These are phyloP conservation scores for Drosophila arawakana DNA, from an alignment of 1,140 invertebrate genomes.

Conservation along the genomic window DNA sequence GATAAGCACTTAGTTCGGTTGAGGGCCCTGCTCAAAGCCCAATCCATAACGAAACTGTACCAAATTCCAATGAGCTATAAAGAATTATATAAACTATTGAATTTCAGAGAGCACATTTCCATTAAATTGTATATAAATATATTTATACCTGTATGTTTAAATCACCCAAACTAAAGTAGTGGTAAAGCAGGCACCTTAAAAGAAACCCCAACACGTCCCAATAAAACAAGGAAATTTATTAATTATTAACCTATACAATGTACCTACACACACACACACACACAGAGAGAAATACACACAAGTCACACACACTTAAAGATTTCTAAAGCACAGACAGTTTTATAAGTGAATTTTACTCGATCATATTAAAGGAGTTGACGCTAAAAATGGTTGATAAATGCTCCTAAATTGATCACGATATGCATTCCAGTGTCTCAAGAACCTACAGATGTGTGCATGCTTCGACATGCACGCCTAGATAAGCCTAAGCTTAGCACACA, in stretches of 20 bases:
- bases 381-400: slow-evolving; percentile 18
- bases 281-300: slow-evolving; percentile 16
- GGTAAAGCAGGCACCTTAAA: slow-evolving; percentile 27
- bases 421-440: slow-evolving; percentile 79
- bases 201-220: slow-evolving; percentile 44
- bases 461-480: slow-evolving; percentile 42
- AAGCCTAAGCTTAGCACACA: slow-evolving; percentile 62
- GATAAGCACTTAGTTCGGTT: slow-evolving; percentile 48
- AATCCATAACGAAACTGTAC: slow-evolving; percentile 58
- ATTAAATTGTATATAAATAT: slow-evolving; percentile 15
- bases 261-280: slow-evolving; percentile 56
- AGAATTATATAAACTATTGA: neutral
- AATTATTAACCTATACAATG: slow-evolving; percentile 48
- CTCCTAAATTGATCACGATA: slow-evolving; percentile 37
- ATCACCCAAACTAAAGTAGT: slow-evolving; percentile 8
- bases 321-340: slow-evolving; percentile 56
- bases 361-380: slow-evolving; percentile 28
- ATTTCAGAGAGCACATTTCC: neutral
- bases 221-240: slow-evolving; percentile 49
- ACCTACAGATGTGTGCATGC: slow-evolving; percentile 33
- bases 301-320: slow-evolving; percentile 35
- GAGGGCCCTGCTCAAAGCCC: slow-evolving; percentile 52
- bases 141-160: slow-evolving; percentile 21
- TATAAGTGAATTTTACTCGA: slow-evolving; percentile 77
- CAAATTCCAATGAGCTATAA: slow-evolving; percentile 72